Evolutionary conservation across 2,888 invertebrate genomes (phyloP), one percentile per base, ranked within the genome.

Genomic region (Zeuzera pyrina): DNA sequence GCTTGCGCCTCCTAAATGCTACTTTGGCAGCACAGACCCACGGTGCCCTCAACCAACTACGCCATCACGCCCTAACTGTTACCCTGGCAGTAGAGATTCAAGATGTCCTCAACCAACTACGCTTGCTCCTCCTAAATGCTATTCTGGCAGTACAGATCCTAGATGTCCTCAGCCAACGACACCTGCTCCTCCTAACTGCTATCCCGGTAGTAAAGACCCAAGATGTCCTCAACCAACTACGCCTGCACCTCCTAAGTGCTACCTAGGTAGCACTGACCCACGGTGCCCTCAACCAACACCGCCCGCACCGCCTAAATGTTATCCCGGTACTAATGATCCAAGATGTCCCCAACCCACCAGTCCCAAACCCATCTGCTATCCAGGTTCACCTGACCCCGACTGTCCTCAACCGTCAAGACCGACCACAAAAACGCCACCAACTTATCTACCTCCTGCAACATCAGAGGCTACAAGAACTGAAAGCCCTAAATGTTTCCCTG

Each of bases 221-320:
- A 31, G 55, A 16, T 57, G 58, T 12, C 50, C 49, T 19, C 39
- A 36, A 3, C 44, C 40, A 44, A 38, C 41, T n/a, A 38, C 48
- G n/a, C 38, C 45, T 5, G 34, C 48, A 1, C 30, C 35, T n/a
- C 38, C 49, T 5, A 39, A 29, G 6, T 47, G 50, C 29, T 44
- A 42, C 16, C 51, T 47, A 2, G 52, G 53, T 0, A 56, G 57
- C 3, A 38, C 25, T 0, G 42, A 55, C 15, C 42, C 42, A 1
- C 45, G 54, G 13, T 44, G 42, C 5, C 57, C 57, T 0, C 32
- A 41, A 24, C 49, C 64, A 38, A 43, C 60, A 29, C 41, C 8
- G 74, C 74, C 3, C 63, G 66, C 3, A 45, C 23, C 0, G 71
- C 78, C 39, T 60, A 56, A 52, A 33, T 64, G 66, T 28, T 62